Base-by-base conservation (phyloP, 1,140 invertebrate species). In the Popillia japonica region DNA sequence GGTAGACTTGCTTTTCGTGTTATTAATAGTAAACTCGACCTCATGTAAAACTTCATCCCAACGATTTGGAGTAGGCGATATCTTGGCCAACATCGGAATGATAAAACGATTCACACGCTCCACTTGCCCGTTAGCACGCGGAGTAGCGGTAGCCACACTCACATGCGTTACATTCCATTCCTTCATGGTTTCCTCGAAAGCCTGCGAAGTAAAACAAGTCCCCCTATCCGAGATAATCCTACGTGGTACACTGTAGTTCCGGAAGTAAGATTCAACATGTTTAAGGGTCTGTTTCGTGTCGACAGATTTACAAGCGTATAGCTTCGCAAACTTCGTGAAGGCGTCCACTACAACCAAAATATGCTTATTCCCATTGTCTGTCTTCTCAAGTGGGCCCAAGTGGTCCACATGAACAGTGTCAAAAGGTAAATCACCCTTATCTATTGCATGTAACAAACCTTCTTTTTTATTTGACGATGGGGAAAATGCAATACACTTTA, bases 41-140 rank as follows among this genome's bases (percentile, higher is more conserved):
- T 81, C 79, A 40, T 10, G 1, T 0, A 83, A n/a, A 9, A 77
- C 77, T 20, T 78, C 41, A 40, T 78, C 76, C 81, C 83, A 83
- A 14, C 78, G 78, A 42, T 79, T 79, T 0, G 2, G n/a, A n/a
- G n/a, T n/a, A 2, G 44, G 6, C 10, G 10, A 3, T 14, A 7
- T 48, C 6, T 48, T 48, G 1, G 44, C 44, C 6, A 48, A 17
- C 44, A 48, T 48, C 0, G 44, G 22, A 22, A 17, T 41, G 20
- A 0, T 55, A 8, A 72, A 78, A n/a, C 82, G 9, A 77, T 87
- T 85, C 3, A 84, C 72, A 0, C 83, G 40, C 72, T 87, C 85
- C 3, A 86, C 79, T 42, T 86, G 80, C 0, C 84, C 85, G 48
- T 87, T 87, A 0, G 85, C 81, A 40, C 82, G 79, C 0, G 84